Base-by-base conservation (phyloP, 2,888 invertebrate genomes). In the Ectobius pallidus region DNA sequence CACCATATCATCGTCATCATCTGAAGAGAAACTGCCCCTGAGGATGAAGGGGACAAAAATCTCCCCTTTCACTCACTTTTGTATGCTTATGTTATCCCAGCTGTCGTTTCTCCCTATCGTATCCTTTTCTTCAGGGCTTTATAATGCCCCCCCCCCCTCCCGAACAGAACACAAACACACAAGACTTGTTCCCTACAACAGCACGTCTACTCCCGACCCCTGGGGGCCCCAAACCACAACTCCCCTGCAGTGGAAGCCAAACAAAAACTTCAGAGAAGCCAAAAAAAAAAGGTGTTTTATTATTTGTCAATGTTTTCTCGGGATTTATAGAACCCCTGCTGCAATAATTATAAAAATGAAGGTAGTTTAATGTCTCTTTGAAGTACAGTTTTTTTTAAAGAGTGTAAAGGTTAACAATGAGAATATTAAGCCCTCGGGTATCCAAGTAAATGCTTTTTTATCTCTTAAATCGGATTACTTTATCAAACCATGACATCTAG, bases 41-140 rank as follows among this genome's bases (percentile, higher is more conserved):
- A 34, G 52, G 52, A 3, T 2, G 7, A 18, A 20, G 27, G 49
- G 34, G 32, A 65, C 63, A 65, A 65, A 49, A 52, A 58, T 25
- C 27, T n/a, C n/a, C n/a, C n/a, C n/a, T n/a, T n/a, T n/a, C 72
- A 27, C 72, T 58, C 52, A 58, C 61, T 72, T 71, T 68, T 72
- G 69, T 68, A 55, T 61, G 72, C 69, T 72, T 68, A 44, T 72
- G 72, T 72, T 72, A 69, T 72, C 72, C 58, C 72, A 72, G 72
- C 72, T 72, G 72, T 61, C 61, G 52, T 61, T 58, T 44, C 42
- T 27, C 65, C 65, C 65, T 22, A 27, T 27, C 58, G 16, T 58
- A 58, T 58, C n/a, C 58, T 58, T 65, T 65, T 46, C 46, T 30
- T 18, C 65, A 22, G 30, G 65, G n/a, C 14, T 46, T 65, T 65